Evolutionary conservation across 2,797 vertebrate genomes (phyloP).

Genomic region (Hoplostethus mediterraneus): DNA sequence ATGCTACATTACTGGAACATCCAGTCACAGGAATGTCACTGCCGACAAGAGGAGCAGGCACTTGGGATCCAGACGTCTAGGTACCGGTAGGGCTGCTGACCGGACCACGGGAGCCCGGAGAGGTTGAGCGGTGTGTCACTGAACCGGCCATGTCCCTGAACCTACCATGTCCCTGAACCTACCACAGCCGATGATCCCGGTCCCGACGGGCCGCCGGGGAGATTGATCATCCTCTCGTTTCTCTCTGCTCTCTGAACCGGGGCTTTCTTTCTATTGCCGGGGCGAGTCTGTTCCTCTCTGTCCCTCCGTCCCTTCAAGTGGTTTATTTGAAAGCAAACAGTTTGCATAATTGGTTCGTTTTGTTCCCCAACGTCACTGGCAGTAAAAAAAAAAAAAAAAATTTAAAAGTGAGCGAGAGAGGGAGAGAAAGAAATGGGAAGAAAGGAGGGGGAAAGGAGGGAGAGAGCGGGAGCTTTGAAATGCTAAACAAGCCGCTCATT

Average conservation of each 20-base stretch:
- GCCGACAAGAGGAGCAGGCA: constrained; percentile 28
- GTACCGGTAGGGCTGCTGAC: constrained; percentile 16
- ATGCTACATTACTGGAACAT: constrained; percentile 48
- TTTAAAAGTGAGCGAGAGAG: constrained; percentile 14
- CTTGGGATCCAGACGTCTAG: constrained; percentile 24
- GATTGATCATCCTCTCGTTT: neutral
- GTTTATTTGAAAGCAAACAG: constrained; percentile 57
- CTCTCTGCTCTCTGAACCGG: constrained; percentile 6
- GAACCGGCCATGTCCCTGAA: neutral
- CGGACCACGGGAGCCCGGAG: constrained; percentile 17
- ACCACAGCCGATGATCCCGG: neutral
- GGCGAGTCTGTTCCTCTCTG: constrained; percentile 29
- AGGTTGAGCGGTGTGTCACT: constrained; percentile 12
- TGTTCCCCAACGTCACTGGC: constrained; percentile 60
- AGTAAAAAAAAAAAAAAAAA: constrained; percentile 43
- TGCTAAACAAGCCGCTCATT: constrained; percentile 85
- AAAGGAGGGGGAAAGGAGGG: constrained; percentile 7
- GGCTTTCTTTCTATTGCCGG: constrained; percentile 15
- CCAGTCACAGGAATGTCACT: constrained; percentile 48
- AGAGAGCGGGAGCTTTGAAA: constrained; percentile 79
- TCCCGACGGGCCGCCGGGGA: neutral
- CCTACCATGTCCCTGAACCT: neutral
- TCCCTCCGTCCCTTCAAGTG: constrained; percentile 10
- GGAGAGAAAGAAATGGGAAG: neutral
- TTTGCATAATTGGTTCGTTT: constrained; percentile 63